Conservation (phyloP, 1,140 invertebrate species). For the Cherax destructor region DNA sequence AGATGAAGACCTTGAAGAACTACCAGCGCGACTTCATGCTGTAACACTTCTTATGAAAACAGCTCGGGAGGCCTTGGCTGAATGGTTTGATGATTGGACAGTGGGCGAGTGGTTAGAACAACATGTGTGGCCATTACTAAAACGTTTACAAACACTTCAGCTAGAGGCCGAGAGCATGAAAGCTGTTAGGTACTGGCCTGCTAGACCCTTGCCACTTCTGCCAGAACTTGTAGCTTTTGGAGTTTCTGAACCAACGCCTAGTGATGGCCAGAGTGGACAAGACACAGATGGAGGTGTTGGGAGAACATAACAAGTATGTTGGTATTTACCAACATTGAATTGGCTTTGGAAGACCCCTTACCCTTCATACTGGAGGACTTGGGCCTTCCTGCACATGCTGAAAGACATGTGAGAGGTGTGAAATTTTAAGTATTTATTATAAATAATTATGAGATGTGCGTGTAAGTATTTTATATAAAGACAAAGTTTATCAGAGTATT, state of each 20-base stretch:
- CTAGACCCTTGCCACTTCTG: slow-evolving; percentile 77
- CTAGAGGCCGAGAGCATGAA: slow-evolving; percentile 79
- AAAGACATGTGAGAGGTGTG: slow-evolving; percentile 6
- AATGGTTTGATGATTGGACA: slow-evolving; percentile 85
- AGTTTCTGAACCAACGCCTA: slow-evolving; percentile 62
- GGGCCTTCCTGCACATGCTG: slow-evolving; percentile 22
- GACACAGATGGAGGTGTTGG: slow-evolving; percentile 43
- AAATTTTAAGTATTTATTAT: slow-evolving; percentile 28
- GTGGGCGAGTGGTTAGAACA: slow-evolving; percentile 86
- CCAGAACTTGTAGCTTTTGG: slow-evolving; percentile 69
- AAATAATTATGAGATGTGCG: neutral
- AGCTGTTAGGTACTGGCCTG: slow-evolving; percentile 78
- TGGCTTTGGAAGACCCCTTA: slow-evolving; percentile 30
- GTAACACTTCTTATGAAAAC: slow-evolving; percentile 79
- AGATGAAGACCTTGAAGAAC: slow-evolving; percentile 82
- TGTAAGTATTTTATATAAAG: slow-evolving; percentile 26
- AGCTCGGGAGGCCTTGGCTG: slow-evolving; percentile 81
- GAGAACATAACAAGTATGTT: slow-evolving; percentile 33
- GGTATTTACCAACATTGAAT: neutral
- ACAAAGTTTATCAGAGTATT: slow-evolving; percentile 30
- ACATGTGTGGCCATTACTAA: slow-evolving; percentile 79
- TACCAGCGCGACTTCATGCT: slow-evolving; percentile 77
- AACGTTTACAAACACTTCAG: slow-evolving; percentile 78
- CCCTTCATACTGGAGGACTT: slow-evolving; percentile 67
- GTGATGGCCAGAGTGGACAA: slow-evolving; percentile 14